A percentile compares a stretch with the other conserved stretches of the same genome.
phyloP scores from a whole-genome alignment of 2,113 vertebrate species.

The Sporophila hypoxantha region DNA sequence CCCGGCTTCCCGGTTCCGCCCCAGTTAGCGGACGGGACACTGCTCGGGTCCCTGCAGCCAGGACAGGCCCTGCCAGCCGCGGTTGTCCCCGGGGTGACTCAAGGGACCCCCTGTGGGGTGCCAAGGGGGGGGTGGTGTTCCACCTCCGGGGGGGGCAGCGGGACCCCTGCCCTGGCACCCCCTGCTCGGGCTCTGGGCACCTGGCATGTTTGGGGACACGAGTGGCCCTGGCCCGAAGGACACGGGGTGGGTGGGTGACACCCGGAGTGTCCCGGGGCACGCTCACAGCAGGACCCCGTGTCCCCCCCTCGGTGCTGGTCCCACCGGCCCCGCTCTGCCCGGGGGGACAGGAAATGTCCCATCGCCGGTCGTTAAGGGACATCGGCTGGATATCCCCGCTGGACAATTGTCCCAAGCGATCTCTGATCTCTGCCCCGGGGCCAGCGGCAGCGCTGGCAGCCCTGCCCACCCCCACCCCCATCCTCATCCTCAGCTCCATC shows the following conservation, averaged over 20 bases:
- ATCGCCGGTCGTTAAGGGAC: background rate
- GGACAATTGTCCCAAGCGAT: background rate
- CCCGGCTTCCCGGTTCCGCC: background rate
- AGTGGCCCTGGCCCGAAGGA: background rate
- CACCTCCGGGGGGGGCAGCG: background rate
- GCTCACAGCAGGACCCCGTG: background rate
- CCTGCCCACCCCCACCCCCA: background rate
- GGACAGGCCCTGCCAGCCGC: background rate
- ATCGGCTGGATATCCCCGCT: background rate
- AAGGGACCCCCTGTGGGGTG: background rate
- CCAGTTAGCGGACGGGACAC: background rate
- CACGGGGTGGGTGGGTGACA: too few species aligned
- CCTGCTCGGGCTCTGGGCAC: background rate
- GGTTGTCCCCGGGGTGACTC: background rate
- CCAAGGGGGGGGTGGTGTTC: background rate
- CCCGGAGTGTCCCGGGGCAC: background rate
- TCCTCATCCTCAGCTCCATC: background rate
- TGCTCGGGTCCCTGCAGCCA: background rate
- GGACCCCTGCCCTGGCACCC: background rate
- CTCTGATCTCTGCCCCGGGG: background rate
- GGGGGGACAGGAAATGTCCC: constrained; percentile 5
- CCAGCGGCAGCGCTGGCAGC: background rate
- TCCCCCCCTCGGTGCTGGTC: background rate
- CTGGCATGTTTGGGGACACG: background rate
- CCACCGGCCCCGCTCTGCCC: background rate